Conservation (phyloP, 2,797 vertebrate species). For the Notolepis coatsorum region DNA sequence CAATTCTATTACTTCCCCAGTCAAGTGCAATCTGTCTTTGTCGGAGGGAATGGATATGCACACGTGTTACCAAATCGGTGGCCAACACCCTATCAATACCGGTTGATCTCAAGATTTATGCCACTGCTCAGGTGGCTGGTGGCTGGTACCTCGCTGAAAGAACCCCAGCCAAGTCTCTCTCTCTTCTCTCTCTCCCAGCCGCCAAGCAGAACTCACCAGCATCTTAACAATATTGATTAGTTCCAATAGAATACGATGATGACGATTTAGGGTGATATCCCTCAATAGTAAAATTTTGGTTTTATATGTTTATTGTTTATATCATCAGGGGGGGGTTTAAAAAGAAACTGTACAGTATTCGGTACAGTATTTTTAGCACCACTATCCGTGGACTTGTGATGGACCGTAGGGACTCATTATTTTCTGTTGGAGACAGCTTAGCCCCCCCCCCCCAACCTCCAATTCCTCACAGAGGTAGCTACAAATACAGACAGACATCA, state of each 20-base stretch:
- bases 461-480: constrained; percentile 54
- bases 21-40: constrained; percentile 82
- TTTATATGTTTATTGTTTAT: constrained; percentile 7
- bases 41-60: constrained; percentile 83
- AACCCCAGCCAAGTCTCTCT: constrained; percentile 56
- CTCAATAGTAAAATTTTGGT: constrained; percentile 25
- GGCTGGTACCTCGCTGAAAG: constrained; percentile 54
- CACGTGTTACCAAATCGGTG: constrained; percentile 82
- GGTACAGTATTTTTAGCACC: constrained; percentile 47
- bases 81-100: constrained; percentile 81
- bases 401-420: constrained; percentile 66
- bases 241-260: constrained; percentile 29
- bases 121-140: constrained; percentile 63
- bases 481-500: constrained; percentile 64
- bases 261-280: constrained; percentile 9
- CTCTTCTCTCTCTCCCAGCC: too few relatives aligned
- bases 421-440: constrained; percentile 58
- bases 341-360: too few relatives aligned
- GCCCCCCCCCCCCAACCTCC: constrained; percentile 50
- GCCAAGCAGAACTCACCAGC: constrained; percentile 26
- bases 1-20: constrained; percentile 85
- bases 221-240: constrained; percentile 34
- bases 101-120: constrained; percentile 81
- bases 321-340: constrained; percentile 31
- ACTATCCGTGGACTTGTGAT: constrained; percentile 37